Evolutionary conservation across 2,888 invertebrate genomes (phyloP), one percentile per base, ranked within the genome.

Genomic region (Flexamia atlantica): DNA sequence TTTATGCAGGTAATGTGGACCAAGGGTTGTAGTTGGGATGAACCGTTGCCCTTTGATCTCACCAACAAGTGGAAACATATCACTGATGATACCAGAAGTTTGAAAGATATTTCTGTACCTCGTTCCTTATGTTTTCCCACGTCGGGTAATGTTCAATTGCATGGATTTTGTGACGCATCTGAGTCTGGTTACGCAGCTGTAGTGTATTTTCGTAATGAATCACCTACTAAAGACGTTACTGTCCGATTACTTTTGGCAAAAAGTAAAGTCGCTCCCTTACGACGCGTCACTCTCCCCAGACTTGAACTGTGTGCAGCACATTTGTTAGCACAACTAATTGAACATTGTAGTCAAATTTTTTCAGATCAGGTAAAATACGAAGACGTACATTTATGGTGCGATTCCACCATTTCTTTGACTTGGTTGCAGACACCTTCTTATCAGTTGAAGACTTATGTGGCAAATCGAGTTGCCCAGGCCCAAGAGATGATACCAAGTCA

Each of bases 1-100:
- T 81, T 84, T 70, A 81, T 84, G 50, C 84, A 81, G 20, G 50
- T 50, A 70, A 20, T 84, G 7, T 84, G 84, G 84, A 42, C 10
- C 0, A 23, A n/a, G 1, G 53, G 74, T 20, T 23, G 46, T 17
- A 74, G 82, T 72, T 82, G 84, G 84, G 84, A 84, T 28, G 57
- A 42, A 23, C 40, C 60, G 9, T 20, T 83, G 17, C 74, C 83
- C 32, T 46, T 25, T 46, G 74, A 83, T 28, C 2, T 74, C 7
- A 28, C 32, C 57, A 5, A 25, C 20, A 74, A 46, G 36, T 83
- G 83, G 83, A 9, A 74, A 83, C 36, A 20, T 32, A 42, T 82
- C 17, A n/a, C 70, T 25, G n/a, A 7, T n/a, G 42, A 25, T 23
- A 40, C 50, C 17, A 9, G n/a, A 42, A 42, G 32, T 20, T 23